Conservation (phyloP, 2,888 invertebrate genomes). For the Metalampra italica region DNA sequence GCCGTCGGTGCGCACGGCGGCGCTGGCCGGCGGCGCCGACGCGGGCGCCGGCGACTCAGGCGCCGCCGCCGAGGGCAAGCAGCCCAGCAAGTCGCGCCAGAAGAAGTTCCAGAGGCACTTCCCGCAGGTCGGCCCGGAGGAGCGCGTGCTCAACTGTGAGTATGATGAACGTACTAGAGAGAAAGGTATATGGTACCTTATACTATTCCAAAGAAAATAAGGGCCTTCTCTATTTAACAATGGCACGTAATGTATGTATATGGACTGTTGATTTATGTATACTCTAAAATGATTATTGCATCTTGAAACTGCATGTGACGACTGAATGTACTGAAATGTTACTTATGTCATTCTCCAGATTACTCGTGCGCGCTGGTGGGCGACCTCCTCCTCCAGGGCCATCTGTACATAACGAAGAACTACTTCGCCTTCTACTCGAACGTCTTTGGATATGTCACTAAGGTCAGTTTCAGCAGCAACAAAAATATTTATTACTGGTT, state of each 20-base stretch:
- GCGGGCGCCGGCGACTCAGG: constrained; percentile 50
- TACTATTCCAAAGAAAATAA: too few relatives aligned
- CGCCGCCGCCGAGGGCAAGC: constrained; percentile 61
- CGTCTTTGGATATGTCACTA: constrained; percentile 96
- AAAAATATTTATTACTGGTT: too few relatives aligned
- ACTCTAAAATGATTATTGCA: too few relatives aligned
- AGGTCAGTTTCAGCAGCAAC: too few relatives aligned
- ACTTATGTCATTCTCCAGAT: constrained; percentile 74
- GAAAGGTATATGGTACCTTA: too few relatives aligned
- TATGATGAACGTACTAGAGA: constrained; percentile 27
- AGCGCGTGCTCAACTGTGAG: constrained; percentile 91
- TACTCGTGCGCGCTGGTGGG: constrained; percentile 95
- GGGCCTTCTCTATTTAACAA: too few relatives aligned
- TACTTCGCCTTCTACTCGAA: constrained; percentile 98
- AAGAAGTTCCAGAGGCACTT: constrained; percentile 95
- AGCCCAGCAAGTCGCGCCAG: constrained; percentile 86
- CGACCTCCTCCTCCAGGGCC: constrained; percentile 94
- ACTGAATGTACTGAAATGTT: too few relatives aligned
- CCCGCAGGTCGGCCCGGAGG: constrained; percentile 89
- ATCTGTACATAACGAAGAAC: constrained; percentile 95
- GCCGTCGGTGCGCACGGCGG: constrained; percentile 53
- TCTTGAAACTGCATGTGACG: too few relatives aligned
- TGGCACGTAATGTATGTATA: too few relatives aligned
- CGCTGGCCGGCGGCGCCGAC: constrained; percentile 27
- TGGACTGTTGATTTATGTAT: too few relatives aligned